Percentiles rank a stretch among this genome's conserved stretches.
These are phyloP conservation scores for Isurus oxyrinchus DNA, from an alignment of 2,113 vertebrate species.

Conservation along the genomic window DNA sequence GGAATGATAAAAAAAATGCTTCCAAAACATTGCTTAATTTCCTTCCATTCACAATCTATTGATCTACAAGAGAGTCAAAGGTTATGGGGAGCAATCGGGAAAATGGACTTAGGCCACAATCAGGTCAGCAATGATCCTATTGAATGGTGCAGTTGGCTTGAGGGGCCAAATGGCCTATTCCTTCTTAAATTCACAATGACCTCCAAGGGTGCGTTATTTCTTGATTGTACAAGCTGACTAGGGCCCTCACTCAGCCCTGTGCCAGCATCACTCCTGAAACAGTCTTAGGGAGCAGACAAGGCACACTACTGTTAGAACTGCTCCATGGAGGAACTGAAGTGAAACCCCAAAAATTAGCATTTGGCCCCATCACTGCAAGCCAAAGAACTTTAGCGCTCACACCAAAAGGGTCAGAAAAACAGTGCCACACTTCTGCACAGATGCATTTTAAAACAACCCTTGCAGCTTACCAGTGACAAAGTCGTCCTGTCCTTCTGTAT, in stretches of 20 bases:
- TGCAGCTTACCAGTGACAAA: slow-evolving; percentile 6
- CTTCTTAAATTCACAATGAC: no score
- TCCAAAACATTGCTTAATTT: background rate
- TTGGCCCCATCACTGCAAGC: background rate
- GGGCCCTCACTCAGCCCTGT: background rate
- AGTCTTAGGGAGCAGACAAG: background rate
- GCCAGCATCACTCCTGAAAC: background rate
- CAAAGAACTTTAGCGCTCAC: background rate
- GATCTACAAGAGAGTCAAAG: no score
- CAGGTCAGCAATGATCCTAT: no score
- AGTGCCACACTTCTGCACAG: background rate
- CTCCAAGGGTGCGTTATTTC: background rate
- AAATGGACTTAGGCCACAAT: no score
- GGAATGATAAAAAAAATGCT: background rate
- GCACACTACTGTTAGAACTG: background rate
- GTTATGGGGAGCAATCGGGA: no score
- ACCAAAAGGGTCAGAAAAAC: background rate
- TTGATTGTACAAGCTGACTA: background rate
- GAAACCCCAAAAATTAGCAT: background rate
- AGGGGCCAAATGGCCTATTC: no score
- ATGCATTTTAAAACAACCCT: background rate
- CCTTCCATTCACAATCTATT: background rate
- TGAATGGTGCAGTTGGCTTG: no score
- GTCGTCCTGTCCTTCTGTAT: slow-evolving; percentile 19
- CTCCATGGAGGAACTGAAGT: background rate